Conservation (phyloP, 2,797 vertebrate genomes). For the Dryobates pubescens region DNA sequence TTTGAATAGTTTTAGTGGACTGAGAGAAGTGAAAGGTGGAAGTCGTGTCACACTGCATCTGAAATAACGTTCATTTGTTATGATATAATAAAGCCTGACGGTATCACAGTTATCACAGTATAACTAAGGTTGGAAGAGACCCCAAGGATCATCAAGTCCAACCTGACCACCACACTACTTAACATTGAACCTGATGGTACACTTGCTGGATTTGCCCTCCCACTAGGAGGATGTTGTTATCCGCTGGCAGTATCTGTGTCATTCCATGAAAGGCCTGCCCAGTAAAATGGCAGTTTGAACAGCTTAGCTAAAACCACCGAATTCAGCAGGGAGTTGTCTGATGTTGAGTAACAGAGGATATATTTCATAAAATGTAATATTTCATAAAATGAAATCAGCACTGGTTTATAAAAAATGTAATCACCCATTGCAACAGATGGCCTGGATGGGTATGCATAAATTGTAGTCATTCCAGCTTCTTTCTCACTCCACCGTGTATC, state of each 20-base stretch:
- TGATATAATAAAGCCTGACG: background rate
- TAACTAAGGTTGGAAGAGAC: too few species aligned
- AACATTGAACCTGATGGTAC: background rate
- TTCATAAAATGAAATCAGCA: background rate
- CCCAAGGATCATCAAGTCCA: too few species aligned
- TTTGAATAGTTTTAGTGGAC: background rate
- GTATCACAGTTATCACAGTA: too few species aligned
- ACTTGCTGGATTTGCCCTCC: background rate
- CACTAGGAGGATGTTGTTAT: background rate
- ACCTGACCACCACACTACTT: background rate
- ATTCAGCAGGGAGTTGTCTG: background rate
- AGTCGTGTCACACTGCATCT: background rate
- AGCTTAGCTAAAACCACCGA: background rate
- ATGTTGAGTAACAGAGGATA: background rate
- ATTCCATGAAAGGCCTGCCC: background rate
- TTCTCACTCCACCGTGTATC: background rate
- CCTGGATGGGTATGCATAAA: constrained; percentile 20
- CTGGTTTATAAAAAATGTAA: background rate
- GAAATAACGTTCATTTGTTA: background rate
- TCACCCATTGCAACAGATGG: constrained; percentile 24
- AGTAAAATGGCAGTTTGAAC: background rate
- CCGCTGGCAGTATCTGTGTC: background rate
- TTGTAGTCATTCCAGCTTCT: constrained; percentile 26
- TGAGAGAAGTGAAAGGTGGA: background rate
- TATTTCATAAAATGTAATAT: background rate